These are phyloP conservation scores for Neodiprion virginianus DNA, from an alignment of 1,140 invertebrate genomes.

Conservation along the genomic window DNA sequence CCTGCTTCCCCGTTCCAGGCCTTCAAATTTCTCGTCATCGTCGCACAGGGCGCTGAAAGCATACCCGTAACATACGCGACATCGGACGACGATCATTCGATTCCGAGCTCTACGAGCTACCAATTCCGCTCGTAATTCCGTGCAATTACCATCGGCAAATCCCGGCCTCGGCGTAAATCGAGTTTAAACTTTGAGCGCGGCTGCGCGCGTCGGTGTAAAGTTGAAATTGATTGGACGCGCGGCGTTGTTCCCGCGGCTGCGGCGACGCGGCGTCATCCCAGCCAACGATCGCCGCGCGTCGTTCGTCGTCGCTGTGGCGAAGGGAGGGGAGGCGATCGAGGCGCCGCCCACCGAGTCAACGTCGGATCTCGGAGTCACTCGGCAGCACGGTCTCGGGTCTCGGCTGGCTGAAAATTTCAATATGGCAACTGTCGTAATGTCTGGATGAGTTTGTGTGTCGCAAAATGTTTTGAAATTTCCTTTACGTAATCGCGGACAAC, in stretches of 20 bases:
- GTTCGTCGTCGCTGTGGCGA: neutral
- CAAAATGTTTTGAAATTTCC: conserved; percentile 33
- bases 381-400: too few species aligned
- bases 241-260: neutral
- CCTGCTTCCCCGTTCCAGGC: too few species aligned
- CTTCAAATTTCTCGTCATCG: too few species aligned
- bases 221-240: neutral
- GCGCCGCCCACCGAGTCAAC: neutral
- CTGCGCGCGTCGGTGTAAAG: neutral
- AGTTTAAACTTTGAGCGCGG: too few species aligned
- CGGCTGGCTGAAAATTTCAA: conserved; percentile 24
- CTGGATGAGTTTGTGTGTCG: conserved; percentile 33
- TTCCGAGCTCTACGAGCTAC: too few species aligned
- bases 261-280: neutral
- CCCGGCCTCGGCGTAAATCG: too few species aligned
- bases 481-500: conserved; percentile 29
- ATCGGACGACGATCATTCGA: too few species aligned
- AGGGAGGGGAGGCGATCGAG: neutral
- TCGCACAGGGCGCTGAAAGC: too few species aligned
- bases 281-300: conserved; percentile 5
- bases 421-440: conserved; percentile 37
- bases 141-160: too few species aligned
- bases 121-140: too few species aligned
- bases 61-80: too few species aligned
- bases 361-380: neutral